Base-by-base conservation (phyloP, 2,113 vertebrate genomes). In the Alligator sinensis region DNA sequence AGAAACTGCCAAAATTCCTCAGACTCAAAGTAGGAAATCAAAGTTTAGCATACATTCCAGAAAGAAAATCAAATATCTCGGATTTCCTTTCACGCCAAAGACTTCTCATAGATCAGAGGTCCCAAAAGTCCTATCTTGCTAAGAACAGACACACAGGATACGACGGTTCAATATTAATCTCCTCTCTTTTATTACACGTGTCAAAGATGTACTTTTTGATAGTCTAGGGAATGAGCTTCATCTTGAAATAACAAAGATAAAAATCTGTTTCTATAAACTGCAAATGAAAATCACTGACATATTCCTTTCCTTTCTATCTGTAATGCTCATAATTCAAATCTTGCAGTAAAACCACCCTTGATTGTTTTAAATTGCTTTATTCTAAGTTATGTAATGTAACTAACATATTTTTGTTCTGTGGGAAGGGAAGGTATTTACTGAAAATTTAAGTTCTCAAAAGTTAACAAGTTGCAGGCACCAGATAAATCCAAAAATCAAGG, bases 1-100 rank as follows among this genome's bases (percentile, higher is more conserved):
- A 3, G 16, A 93, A 97, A 94, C 79, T 92, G 90, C 97, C 96
- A 97, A 98, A 95, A 92, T 91, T 89, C 95, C 91, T 95, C 86
- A 95, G 81, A 95, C 80, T 93, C 93, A 94, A 92, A 97, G 92
- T 5, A 97, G 91, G 91, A 94, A 96, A 94, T 95, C 91, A 96
- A 82, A 76, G 21, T 86, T 91, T 92, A 96, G 80, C 85, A 54
- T 75, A 61, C 66, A 77, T 6, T 92, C 84, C 88, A 89, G 15
- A 70, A 55, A 89, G 90, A 92, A 94, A 87, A 27, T 76, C 86
- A 28, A 88, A 77, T 17, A 34, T 59, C 66, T 27, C 10, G 0
- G 19, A 74, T 88, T 95, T 81, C 83, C 84, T 92, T 94, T 90
- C 63, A 76, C 1, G 19, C 77, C 86, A 13, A 30, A 87, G 80